phyloP scores from a whole-genome alignment of 1,140 invertebrate genomes.

The Daktulosphaira vitifoliae region DNA sequence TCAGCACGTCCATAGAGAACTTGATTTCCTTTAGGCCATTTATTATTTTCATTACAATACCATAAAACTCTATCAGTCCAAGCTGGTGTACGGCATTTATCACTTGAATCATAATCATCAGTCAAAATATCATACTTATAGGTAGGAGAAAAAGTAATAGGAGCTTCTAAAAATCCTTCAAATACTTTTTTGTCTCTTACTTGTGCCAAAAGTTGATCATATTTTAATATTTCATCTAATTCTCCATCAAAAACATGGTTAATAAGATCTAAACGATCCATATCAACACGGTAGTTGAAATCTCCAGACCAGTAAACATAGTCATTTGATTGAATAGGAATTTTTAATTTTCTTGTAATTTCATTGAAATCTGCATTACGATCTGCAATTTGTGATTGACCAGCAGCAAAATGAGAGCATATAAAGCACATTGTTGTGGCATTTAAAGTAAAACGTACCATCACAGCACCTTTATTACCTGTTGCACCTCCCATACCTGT shows the following conservation, averaged over 20 bases:
- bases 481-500: conserved; percentile 93
- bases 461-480: conserved; percentile 93
- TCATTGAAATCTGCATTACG: conserved; percentile 94
- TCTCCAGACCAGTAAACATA: conserved; percentile 99
- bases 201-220: conserved; percentile 83
- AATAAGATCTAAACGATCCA: conserved; percentile 91
- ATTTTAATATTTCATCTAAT: conserved; percentile 64
- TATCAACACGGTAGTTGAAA: conserved; percentile 97
- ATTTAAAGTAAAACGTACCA: conserved; percentile 82
- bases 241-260: conserved; percentile 70
- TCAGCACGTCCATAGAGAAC: conserved; percentile 86
- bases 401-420: conserved; percentile 97
- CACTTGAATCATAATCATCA: conserved; percentile 98
- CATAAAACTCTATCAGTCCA: conserved; percentile 97
- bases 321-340: conserved; percentile 95
- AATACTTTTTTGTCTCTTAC: conserved; percentile 81
- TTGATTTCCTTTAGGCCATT: conserved; percentile 68
- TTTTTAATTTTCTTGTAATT: conserved; percentile 84
- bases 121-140: conserved; percentile 99
- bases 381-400: conserved; percentile 90
- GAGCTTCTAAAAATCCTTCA: conserved; percentile 86
- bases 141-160: conserved; percentile 87
- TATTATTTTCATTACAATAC: conserved; percentile 55
- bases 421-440: conserved; percentile 94
- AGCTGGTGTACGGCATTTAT: conserved; percentile 91